Evolutionary conservation across 1,140 invertebrate genomes (phyloP), one percentile per base, ranked within the genome.

Genomic region (Idris sp.): DNA sequence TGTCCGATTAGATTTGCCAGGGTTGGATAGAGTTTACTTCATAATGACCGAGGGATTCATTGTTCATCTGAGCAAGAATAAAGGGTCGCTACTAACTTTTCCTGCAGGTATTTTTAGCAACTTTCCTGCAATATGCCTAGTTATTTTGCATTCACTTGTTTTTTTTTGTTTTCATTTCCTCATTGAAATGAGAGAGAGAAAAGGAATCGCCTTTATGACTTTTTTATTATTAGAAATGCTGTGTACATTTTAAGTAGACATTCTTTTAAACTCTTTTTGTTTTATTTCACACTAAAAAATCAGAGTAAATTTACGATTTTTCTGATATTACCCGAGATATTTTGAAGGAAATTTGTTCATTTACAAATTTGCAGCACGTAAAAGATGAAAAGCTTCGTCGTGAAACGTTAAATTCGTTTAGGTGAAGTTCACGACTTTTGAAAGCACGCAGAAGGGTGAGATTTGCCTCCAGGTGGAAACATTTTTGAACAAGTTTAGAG

Each of bases 1-100:
- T 43, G 69, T 53, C 59, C 59, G 59, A 65, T 73, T 73, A 73
- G 38, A 72, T 72, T 72, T 58, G 68, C 14, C 58, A 22, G 40
- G 2, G 31, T 30, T 64, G 43, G 58, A 36, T 64, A 43, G 48
- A 53, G 25, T 31, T 35, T 35, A 25, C 2, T 58, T 36, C 40
- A 31, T 59, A 64, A 51, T 65, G 48, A 74, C 46, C 43, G 46
- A 53, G 69, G 25, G 30, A 41, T 36, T 33, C 61, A 62, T 74
- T 74, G 72, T 74, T 74, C 62, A 62, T 58, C 43, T 43, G 51
- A 25, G 18, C 40, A 36, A 40, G 44, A 48, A 41, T 18, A 49
- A 68, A 56, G 71, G 71, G 61, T 65, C 40, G 61, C 54, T 31
- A 40, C 48, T 62, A 62, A 68, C 72, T 51, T 67, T 36, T 49